Evolutionary conservation across 1,140 invertebrate species (phyloP), one percentile per base, ranked within the genome.

Genomic region (Heliconius himera): DNA sequence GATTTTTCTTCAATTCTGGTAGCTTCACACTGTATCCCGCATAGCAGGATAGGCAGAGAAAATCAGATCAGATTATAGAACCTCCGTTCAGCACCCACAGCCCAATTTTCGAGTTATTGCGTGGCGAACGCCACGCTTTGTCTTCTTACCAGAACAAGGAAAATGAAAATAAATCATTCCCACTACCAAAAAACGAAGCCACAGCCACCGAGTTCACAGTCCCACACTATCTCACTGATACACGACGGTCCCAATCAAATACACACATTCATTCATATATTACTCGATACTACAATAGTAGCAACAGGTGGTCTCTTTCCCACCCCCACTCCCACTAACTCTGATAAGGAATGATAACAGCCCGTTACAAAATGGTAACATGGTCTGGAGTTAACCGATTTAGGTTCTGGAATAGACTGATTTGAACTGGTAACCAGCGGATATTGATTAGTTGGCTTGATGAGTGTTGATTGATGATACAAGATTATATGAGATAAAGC

Each of bases 391-490:
- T 26, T 16, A 18, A 66, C 60, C 13, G 60, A 66, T 11, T 0
- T 6, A 1, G 13, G 3, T 2, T 66, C 60, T 66, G 60, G 13
- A 26, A 13, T 26, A 0, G 9, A 26, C 60, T 22, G n/a, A 29
- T n/a, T 16, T 6, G 60, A 66, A 66, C 60, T 29, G 60, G 60
- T 11, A 29, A 13, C 11, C 60, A 29, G 11, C 60, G 26, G 60
- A 26, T 66, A 66, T 66, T 66, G 60, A 66, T 66, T 66, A 66
- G 60, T 29, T 66, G 8, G 60, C 60, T 66, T 66, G 60, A 66
- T 66, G 60, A 66, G 60, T 66, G 60, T 66, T 66, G 26, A 66
- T 66, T 66, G 60, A 66, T 66, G 60, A 66, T 66, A 66, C 26
- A 66, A 66, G 60, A 66, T 66, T 66, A 66, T 66, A 66, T 29